phyloP scores from a whole-genome alignment of 2,888 invertebrate species.

The Ephialtes manifestator region DNA sequence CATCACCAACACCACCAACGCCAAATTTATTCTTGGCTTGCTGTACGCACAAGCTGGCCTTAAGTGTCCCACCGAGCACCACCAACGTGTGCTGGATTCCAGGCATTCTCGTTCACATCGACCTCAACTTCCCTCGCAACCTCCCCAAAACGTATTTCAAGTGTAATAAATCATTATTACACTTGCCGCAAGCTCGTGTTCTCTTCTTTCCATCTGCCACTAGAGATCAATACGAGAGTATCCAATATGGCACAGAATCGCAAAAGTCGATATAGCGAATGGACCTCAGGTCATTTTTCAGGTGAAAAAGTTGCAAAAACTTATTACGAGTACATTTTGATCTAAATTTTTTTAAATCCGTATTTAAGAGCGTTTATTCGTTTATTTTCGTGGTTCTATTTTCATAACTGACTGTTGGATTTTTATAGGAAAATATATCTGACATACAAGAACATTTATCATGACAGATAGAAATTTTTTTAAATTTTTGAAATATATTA shows the following conservation, averaged over 20 bases:
- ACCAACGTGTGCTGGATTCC: not conserved
- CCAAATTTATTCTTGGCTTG: not conserved
- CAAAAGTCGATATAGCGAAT: not conserved
- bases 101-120: constrained; percentile 1
- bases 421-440: too few relatives aligned
- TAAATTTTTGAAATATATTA: too few relatives aligned
- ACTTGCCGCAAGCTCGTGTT: too few relatives aligned
- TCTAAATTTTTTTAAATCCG: too few relatives aligned
- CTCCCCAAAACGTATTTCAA: not conserved
- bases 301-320: not conserved
- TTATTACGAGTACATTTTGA: not conserved
- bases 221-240: not conserved
- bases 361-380: too few relatives aligned
- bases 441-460: too few relatives aligned
- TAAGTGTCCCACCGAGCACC: too few relatives aligned
- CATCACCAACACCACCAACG: not conserved
- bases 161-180: not conserved
- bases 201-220: not conserved
- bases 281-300: not conserved
- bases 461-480: too few relatives aligned
- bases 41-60: not conserved
- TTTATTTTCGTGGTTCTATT: too few relatives aligned
- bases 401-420: too few relatives aligned
- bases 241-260: not conserved
- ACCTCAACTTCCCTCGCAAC: constrained; percentile 1